Conservation (phyloP, 2,113 vertebrate species). For the Gymnogyps californianus region DNA sequence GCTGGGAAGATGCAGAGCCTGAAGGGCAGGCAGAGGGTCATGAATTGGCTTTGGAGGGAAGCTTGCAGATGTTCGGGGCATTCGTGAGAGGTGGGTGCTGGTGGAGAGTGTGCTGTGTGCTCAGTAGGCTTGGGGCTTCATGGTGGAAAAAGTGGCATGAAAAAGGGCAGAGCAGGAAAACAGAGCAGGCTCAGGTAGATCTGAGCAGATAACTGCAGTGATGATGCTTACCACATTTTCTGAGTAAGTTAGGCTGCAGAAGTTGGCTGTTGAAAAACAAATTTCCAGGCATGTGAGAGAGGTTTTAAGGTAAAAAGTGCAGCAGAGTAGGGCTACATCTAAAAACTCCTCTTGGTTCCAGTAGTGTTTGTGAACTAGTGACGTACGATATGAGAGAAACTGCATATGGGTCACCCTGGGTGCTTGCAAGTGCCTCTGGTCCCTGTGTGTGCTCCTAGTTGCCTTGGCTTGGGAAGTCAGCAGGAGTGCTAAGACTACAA, state of each 20-base stretch:
- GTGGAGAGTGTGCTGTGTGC: not conserved
- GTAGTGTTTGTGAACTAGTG: not conserved
- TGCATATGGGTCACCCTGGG: not conserved
- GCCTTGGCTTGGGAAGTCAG: not conserved
- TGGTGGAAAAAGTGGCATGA: not conserved
- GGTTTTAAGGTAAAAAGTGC: not conserved
- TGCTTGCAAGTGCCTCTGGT: not conserved
- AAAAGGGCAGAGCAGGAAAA: not conserved
- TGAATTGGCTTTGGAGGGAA: not conserved
- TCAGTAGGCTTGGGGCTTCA: not conserved
- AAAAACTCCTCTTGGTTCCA: not conserved
- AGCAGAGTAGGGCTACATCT: not conserved
- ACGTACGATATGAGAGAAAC: not conserved
- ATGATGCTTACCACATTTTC: not conserved
- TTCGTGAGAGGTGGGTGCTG: not conserved
- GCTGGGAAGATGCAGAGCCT: not conserved
- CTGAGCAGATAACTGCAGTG: not conserved
- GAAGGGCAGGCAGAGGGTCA: not conserved
- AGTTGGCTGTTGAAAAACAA: not conserved
- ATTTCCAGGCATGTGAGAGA: not conserved
- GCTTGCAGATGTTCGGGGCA: accelerated
- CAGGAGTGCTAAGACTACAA: not conserved
- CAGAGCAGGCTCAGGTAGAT: not conserved
- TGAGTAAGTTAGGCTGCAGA: not conserved
- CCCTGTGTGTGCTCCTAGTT: not conserved